Percentiles rank a stretch among this genome's conserved stretches.
phyloP scores from a whole-genome alignment of 2,888 invertebrate species.

The Rotaria magnacalcarata region DNA sequence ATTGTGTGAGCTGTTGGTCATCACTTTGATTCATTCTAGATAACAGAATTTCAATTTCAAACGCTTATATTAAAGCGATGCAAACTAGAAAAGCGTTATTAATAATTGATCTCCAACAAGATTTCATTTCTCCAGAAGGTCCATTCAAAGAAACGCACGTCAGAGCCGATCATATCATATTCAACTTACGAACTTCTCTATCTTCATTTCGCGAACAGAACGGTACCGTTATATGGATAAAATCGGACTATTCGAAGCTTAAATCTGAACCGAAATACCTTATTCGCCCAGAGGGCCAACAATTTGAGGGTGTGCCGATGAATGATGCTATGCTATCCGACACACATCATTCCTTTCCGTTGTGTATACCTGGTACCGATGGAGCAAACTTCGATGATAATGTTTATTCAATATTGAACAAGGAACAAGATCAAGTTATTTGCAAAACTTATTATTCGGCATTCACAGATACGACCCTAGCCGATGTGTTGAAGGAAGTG shows the following conservation, averaged over 20 bases:
- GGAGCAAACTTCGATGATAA: background rate
- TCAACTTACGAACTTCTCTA: background rate
- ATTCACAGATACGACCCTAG: background rate
- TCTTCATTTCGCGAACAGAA: background rate
- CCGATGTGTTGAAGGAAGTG: background rate
- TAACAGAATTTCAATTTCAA: no score
- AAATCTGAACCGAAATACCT: background rate
- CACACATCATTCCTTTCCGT: background rate
- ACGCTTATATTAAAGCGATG: background rate
- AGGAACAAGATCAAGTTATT: background rate
- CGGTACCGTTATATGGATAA: slow-evolving; percentile 2
- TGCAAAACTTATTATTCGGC: background rate
- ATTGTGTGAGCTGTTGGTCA: no score
- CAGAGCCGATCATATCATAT: background rate
- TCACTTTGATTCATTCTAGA: no score
- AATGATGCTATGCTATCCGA: background rate
- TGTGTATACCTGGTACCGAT: background rate
- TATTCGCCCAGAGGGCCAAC: background rate
- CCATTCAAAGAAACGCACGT: background rate
- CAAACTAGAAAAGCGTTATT: background rate
- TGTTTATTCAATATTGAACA: background rate
- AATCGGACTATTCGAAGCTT: background rate
- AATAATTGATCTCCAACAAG: slow-evolving; percentile 4
- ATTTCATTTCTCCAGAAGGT: background rate
- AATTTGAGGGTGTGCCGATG: background rate